Evolutionary conservation across 1,140 invertebrate genomes (phyloP).

Genomic region (Listronotus bonariensis): DNA sequence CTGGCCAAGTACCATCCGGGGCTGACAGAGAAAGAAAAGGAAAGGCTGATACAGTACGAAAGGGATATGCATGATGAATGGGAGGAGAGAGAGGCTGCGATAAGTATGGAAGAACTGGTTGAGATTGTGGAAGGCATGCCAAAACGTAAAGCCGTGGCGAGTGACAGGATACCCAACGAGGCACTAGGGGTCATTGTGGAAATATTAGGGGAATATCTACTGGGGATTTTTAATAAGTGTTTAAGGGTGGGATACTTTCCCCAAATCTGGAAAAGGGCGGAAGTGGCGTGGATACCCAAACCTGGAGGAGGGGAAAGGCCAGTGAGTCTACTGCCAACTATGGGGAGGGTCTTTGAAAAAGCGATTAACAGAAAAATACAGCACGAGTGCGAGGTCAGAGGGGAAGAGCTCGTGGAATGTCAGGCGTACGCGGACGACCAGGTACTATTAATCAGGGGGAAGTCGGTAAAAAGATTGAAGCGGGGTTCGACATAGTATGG

Average conservation of each 20-base stretch:
- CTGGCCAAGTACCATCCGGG: background rate
- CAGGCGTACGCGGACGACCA: constrained; percentile 39
- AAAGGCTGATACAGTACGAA: no score
- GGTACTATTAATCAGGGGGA: constrained; percentile 20
- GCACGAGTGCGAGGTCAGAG: background rate
- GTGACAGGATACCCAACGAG: constrained; percentile 23
- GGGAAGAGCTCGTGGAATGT: background rate
- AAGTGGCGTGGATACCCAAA: constrained; percentile 13
- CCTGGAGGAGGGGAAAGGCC: constrained; percentile 10
- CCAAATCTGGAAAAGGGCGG: constrained; percentile 10
- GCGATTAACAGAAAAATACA: no score
- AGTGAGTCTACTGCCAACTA: constrained; percentile 2
- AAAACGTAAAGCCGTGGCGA: background rate
- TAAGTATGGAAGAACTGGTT: background rate
- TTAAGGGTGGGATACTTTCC: background rate
- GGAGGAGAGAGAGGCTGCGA: no score
- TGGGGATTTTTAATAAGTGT: background rate
- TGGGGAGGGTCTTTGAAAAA: constrained; percentile 14
- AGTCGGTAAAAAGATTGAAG: constrained; percentile 24
- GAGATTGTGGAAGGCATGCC: background rate
- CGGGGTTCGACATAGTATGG: constrained; percentile 8
- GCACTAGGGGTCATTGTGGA: background rate
- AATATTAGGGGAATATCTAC: no score
- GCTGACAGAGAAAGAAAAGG: background rate
- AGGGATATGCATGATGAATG: background rate